phyloP scores from a whole-genome alignment of 2,888 invertebrate genomes.

The Drosophila nigritarsus region DNA sequence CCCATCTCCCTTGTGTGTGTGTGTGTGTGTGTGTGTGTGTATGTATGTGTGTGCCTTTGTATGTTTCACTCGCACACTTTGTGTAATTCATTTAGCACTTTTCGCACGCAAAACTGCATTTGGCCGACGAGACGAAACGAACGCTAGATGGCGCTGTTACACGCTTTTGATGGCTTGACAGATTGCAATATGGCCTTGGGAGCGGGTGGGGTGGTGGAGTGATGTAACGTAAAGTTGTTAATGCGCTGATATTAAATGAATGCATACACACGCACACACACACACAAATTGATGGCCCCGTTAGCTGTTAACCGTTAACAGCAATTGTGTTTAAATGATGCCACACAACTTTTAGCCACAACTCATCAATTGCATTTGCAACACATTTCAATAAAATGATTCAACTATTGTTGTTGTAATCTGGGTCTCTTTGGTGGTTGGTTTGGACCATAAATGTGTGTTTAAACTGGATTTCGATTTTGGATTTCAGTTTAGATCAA shows the following conservation, averaged over 20 bases:
- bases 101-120: slow-evolving; percentile 58
- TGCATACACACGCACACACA: neutral
- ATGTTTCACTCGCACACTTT: slow-evolving; percentile 26
- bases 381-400: no score
- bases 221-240: neutral
- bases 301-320: neutral
- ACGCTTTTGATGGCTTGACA: slow-evolving; percentile 18
- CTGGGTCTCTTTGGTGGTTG: no score
- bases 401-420: neutral
- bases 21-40: neutral
- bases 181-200: slow-evolving; percentile 22
- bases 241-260: neutral
- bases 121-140: slow-evolving; percentile 36
- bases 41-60: slow-evolving; percentile 9
- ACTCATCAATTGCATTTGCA: neutral
- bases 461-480: no score
- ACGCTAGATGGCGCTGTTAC: slow-evolving; percentile 54
- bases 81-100: slow-evolving; percentile 56
- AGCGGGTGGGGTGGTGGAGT: neutral
- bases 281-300: neutral
- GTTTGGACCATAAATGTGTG: no score
- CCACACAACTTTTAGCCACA: neutral
- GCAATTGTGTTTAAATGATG: neutral
- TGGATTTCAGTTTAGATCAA: no score
- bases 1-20: neutral